These are phyloP conservation scores for Syrphus vitripennis DNA, from an alignment of 2,888 invertebrate species.

Conservation along the genomic window DNA sequence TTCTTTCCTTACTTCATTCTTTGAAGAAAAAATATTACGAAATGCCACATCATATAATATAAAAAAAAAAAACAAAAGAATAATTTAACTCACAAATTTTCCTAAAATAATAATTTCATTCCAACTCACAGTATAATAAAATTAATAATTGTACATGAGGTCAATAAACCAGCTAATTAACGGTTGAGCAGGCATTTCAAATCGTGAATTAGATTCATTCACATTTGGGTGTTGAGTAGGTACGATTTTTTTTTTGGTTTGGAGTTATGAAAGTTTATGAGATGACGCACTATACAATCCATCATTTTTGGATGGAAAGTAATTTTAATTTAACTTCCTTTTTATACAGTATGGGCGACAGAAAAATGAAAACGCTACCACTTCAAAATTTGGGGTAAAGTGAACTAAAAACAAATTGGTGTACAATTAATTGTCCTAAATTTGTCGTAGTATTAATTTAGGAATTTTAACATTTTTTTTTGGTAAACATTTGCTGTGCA, in stretches of 20 bases:
- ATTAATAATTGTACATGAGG: too few relatives aligned
- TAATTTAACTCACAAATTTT: neutral
- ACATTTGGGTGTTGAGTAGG: neutral
- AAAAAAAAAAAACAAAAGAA: neutral
- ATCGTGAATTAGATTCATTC: neutral
- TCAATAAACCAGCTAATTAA: conserved; percentile 35
- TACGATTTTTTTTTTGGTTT: neutral
- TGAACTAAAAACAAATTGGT: too few relatives aligned
- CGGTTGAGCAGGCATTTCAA: conserved; percentile 33
- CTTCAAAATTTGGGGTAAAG: too few relatives aligned
- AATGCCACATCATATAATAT: neutral
- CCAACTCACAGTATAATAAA: neutral
- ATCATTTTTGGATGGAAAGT: neutral
- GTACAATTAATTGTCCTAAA: too few relatives aligned
- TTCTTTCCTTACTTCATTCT: neutral
- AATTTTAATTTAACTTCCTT: neutral
- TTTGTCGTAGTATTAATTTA: too few relatives aligned
- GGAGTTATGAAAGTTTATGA: neutral
- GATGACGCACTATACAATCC: conserved; percentile 2
- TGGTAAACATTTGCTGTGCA: too few relatives aligned
- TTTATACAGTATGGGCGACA: neutral
- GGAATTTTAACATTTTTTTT: too few relatives aligned
- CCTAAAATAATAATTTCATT: neutral
- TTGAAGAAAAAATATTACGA: neutral
- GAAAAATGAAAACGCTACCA: neutral